Evolutionary conservation across 2,888 invertebrate genomes (phyloP), one percentile per base, ranked within the genome.

Genomic region (Plebejus melissa): DNA sequence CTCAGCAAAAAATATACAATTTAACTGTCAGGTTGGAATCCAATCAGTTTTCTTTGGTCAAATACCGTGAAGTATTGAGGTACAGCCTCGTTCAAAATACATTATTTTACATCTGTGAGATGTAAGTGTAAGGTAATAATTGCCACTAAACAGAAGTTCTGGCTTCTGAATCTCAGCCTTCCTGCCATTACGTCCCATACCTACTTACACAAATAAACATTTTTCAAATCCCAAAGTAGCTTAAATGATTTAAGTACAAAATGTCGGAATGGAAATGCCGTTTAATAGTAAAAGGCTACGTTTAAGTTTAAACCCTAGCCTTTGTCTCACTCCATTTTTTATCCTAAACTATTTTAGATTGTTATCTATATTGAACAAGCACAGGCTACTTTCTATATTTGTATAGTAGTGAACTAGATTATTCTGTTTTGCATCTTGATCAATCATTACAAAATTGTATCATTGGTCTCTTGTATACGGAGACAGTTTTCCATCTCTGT

Each of bases 271-370:
- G 65, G 32, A 65, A 65, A 65, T 65, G 65, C 32, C 32, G 13
- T 16, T 5, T 65, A 16, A 36, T 65, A 13, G 32, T 65, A 32
- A 60, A 60, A 60, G 65, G 65, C 65, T 65, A 13, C 11, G 32
- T 32, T 32, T 7, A 16, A 69, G n/a, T 22, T 22, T 22, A 22
- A 22, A 22, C 6, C 70, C 41, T 70, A 41, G 70, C 70, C 70
- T 11, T 36, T 70, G 38, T 41, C 70, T 70, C 70, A 65, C 65
- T 65, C 65, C 32, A 65, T 65, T 65, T 65, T 65, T 65, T 65
- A 65, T 36, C 65, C 65, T 65, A 65, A 65, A 65, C 65, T 65
- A 65, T 65, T 65, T 65, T 32, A 65, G 65, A 65, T 65, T 36
- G 32, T 65, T 32, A 32, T 65, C 32, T 65, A 65, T 36, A 65